Percentiles rank a stretch among this genome's conserved stretches.
Conservation (phyloP, 2,797 vertebrate genomes). For the Bryconaethiops microstoma region DNA sequence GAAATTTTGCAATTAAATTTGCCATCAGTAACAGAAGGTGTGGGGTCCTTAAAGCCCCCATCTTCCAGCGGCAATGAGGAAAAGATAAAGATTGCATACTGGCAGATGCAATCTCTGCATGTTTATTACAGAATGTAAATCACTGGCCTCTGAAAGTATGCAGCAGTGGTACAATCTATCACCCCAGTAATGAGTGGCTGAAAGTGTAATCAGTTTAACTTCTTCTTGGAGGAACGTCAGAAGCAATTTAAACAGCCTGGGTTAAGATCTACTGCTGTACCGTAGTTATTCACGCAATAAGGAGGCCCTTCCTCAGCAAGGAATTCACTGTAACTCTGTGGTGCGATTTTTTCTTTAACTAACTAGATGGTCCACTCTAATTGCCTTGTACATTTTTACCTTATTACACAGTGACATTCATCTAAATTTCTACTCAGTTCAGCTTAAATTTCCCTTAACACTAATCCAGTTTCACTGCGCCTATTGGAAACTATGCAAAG, state of each 20-base stretch:
- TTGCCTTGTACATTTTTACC: no score
- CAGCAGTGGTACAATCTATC: slow-evolving; percentile 9
- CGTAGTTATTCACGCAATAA: not conserved
- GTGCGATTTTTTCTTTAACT: not conserved
- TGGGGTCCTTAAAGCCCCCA: slow-evolving; percentile 16
- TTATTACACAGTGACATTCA: not conserved
- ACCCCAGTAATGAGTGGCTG: slow-evolving; percentile 13
- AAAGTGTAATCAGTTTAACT: slow-evolving; percentile 9
- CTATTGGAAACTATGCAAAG: no score
- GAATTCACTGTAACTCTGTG: not conserved
- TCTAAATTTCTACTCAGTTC: not conserved
- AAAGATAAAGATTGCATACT: slow-evolving; percentile 23
- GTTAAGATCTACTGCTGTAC: not conserved
- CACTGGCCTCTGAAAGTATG: slow-evolving; percentile 25
- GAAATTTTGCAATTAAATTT: slow-evolving; percentile 6
- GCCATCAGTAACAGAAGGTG: slow-evolving; percentile 19
- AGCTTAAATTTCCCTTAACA: not conserved
- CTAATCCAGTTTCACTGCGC: not conserved
- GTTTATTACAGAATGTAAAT: slow-evolving; percentile 35
- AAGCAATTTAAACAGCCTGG: not conserved
- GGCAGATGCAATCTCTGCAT: slow-evolving; percentile 28
- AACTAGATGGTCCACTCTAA: not conserved
- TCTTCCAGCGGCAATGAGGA: slow-evolving; percentile 17
- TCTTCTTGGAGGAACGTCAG: slow-evolving; percentile 3
- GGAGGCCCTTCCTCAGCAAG: no score